These are phyloP conservation scores for Rhinichthys klamathensis DNA, from an alignment of 2,113 vertebrate genomes.

Conservation along the genomic window DNA sequence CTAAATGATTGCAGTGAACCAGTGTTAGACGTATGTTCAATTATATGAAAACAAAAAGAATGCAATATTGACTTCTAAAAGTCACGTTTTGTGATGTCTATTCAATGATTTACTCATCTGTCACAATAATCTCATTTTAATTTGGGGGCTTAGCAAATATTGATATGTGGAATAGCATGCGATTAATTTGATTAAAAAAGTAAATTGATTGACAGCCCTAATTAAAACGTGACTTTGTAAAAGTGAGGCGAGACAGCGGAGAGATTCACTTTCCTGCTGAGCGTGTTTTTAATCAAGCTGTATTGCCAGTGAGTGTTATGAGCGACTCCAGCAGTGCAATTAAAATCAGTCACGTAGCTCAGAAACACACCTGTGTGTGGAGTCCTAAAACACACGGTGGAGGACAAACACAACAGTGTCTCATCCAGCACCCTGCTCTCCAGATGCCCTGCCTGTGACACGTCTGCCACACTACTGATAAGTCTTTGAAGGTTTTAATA, in stretches of 20 bases:
- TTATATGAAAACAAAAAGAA: not conserved
- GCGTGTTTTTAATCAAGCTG: slow-evolving; percentile 17
- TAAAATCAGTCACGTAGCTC: not conserved
- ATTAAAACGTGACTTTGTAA: slow-evolving; percentile 31
- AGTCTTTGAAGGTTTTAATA: not conserved
- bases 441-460: not conserved
- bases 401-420: not conserved
- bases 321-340: not conserved
- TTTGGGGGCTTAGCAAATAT: not conserved
- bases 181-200: not conserved
- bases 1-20: not conserved
- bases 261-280: slow-evolving; percentile 18
- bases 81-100: not conserved
- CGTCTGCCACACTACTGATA: not conserved
- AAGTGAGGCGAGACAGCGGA: slow-evolving; percentile 16
- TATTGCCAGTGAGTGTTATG: not conserved
- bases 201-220: not conserved
- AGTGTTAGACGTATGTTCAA: not conserved
- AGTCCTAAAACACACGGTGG: not conserved
- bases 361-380: slow-evolving; percentile 10
- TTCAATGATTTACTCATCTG: not conserved
- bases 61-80: not conserved
- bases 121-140: not conserved
- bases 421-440: not conserved
- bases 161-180: not conserved